A percentile compares a stretch with the other conserved stretches of the same genome.
Conservation (phyloP, 2,113 vertebrate genomes). For the Gopherus flavomarginatus region DNA sequence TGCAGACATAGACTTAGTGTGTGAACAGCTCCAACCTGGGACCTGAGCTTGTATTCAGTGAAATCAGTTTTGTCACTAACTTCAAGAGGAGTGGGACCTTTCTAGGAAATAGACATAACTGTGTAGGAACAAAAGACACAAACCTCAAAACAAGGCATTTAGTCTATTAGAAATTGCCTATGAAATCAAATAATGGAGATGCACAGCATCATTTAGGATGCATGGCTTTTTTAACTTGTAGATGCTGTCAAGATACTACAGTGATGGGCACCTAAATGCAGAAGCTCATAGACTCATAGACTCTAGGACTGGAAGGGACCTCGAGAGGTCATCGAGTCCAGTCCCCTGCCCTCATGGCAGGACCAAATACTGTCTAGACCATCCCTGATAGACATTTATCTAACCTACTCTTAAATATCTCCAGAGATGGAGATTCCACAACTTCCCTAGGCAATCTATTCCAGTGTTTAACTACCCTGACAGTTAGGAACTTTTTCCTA, state of each 20-base stretch:
- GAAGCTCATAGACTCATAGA: no score
- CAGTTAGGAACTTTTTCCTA: no score
- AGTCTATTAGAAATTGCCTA: not conserved
- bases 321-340: no score
- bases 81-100: not conserved
- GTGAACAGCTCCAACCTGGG: not conserved
- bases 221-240: not conserved
- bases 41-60: not conserved
- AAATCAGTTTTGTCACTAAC: not conserved
- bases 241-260: not conserved
- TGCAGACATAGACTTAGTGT: not conserved
- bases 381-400: no score
- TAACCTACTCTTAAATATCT: no score
- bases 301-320: no score
- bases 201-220: not conserved
- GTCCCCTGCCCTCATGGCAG: no score
- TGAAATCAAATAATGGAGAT: not conserved
- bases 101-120: not conserved
- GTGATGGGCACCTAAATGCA: not conserved
- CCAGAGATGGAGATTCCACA: no score
- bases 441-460: no score
- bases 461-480: no score
- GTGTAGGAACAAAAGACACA: not conserved
- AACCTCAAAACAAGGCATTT: not conserved
- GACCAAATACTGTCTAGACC: no score